These are phyloP conservation scores for Sphenodon punctatus DNA, from an alignment of 2,797 vertebrate genomes.

Conservation along the genomic window DNA sequence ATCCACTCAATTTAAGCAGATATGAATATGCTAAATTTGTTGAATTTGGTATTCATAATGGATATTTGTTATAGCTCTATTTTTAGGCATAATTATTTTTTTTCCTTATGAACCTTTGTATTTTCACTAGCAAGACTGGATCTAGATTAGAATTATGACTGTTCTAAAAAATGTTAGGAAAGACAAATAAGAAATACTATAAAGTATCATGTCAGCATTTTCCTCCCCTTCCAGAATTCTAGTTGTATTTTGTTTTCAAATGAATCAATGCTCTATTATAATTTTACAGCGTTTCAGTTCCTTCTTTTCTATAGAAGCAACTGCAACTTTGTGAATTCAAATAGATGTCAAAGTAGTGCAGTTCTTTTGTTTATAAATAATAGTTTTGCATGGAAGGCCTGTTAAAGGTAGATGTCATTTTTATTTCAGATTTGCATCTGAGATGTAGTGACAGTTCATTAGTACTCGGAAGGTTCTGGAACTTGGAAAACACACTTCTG, in stretches of 20 bases:
- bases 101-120: conserved; percentile 23
- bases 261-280: conserved; percentile 52
- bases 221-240: conserved; percentile 56
- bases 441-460: conserved; percentile 33
- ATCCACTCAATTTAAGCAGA: no score
- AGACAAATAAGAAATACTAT: conserved; percentile 39
- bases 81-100: conserved; percentile 29
- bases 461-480: conserved; percentile 16
- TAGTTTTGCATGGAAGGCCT: background rate
- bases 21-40: no score
- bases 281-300: conserved; percentile 46
- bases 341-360: conserved; percentile 23
- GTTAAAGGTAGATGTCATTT: conserved; percentile 28
- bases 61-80: no score
- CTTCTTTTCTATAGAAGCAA: conserved; percentile 28
- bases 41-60: no score
- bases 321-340: conserved; percentile 44
- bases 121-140: conserved; percentile 41
- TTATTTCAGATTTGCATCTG: conserved; percentile 43
- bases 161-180: conserved; percentile 32
- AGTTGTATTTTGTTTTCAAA: conserved; percentile 64
- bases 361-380: conserved; percentile 32
- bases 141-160: conserved; percentile 49
- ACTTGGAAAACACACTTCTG: conserved; percentile 24
- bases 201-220: conserved; percentile 45